Percentiles rank a stretch among this genome's conserved stretches.
Evolutionary conservation across 2,888 invertebrate species (phyloP).

Genomic region (Sminthurides aquaticus): DNA sequence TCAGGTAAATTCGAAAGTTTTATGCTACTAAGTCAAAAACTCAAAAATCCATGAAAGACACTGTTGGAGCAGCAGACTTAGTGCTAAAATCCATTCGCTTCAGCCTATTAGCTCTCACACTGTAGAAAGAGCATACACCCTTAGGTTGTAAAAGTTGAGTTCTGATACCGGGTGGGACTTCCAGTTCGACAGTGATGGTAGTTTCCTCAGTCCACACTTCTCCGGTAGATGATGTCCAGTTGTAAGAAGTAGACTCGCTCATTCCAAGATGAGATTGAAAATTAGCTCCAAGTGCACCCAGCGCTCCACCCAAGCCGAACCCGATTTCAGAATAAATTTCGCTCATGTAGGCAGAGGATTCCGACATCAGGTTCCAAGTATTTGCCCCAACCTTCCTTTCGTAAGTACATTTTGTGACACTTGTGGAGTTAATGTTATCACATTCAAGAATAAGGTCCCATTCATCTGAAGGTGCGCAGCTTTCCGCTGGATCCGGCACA

Average conservation of each 20-base stretch:
- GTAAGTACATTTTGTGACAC: constrained; percentile 33
- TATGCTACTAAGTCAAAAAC: too few species aligned
- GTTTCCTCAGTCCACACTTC: constrained; percentile 33
- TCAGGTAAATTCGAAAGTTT: too few species aligned
- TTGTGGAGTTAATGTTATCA: constrained; percentile 31
- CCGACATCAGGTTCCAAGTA: constrained; percentile 27
- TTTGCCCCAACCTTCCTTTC: constrained; percentile 31
- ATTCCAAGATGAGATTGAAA: constrained; percentile 26
- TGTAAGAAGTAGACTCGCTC: constrained; percentile 27
- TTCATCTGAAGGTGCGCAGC: constrained; percentile 28
- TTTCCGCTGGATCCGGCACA: constrained; percentile 30
- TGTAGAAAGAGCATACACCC: constrained; percentile 34
- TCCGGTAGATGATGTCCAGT: constrained; percentile 31
- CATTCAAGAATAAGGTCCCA: constrained; percentile 39
- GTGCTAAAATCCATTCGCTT: constrained; percentile 29
- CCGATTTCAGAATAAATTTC: constrained; percentile 29
- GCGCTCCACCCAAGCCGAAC: constrained; percentile 27
- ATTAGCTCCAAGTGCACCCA: constrained; percentile 18
- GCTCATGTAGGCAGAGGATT: constrained; percentile 23
- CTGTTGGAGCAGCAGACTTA: constrained; percentile 10
- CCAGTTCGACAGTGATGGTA: constrained; percentile 27
- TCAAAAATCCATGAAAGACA: constrained; percentile 26
- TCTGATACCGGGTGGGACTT: constrained; percentile 29
- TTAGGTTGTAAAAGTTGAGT: constrained; percentile 30
- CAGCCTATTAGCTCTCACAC: constrained; percentile 28